Evolutionary conservation across 1,140 invertebrate genomes (phyloP), one percentile per base, ranked within the genome.

Genomic region (Limonius californicus): DNA sequence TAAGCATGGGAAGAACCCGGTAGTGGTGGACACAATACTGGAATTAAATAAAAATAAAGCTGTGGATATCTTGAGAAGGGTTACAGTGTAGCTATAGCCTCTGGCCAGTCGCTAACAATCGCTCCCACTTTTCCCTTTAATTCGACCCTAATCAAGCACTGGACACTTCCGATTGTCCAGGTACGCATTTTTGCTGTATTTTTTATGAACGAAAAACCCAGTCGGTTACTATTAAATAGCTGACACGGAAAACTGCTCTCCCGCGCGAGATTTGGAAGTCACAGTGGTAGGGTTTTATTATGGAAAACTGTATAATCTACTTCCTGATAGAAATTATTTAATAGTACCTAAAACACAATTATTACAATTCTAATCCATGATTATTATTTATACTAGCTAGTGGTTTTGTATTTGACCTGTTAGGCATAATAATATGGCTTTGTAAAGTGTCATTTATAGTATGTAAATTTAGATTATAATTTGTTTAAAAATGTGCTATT

Each of bases 121-220:
- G 45, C 45, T 50, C 45, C 45, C 45, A 50, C 45, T 50, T 50
- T 39, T 50, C 45, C 45, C 45, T 50, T 21, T 50, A 50, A 50
- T 50, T 50, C 45, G 45, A 50, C 45, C 45, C 45, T 50, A 50
- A 50, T 50, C 45, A 50, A 50, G 45, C 45, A 50, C 45, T 50
- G 45, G 45, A 50, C 45, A 50, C 45, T 50, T 50, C 45, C 45
- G 45, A 50, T 50, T 50, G 45, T 50, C 45, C 45, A 50, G 45
- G 45, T 50, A 50, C 20, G 45, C 45, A 50, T 50, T 50, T 45
- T 50, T 50, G 12, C 45, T 50, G 2, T 39, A 39, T 39, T 50
- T 50, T 50, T 50, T 50, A 50, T 50, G 3, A 2, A 18, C 16
- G 45, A 50, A 50, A 50, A 50, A 50, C 15, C 45, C 45, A 19